phyloP scores from a whole-genome alignment of 2,113 vertebrate species.

The Psittacula cyanocephala region DNA sequence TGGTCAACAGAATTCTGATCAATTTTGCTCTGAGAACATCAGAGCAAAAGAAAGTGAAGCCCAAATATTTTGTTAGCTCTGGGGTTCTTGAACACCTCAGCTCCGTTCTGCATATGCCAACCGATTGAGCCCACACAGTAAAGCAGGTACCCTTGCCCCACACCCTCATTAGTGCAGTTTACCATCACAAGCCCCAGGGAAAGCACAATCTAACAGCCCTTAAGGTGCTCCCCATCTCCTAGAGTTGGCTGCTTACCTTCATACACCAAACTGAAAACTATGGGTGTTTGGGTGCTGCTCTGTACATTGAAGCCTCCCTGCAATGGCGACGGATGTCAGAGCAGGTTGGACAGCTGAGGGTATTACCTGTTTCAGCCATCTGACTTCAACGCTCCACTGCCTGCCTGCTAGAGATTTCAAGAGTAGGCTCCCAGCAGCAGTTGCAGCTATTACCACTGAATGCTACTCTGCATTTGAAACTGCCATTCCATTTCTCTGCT shows the following conservation, averaged over 20 bases:
- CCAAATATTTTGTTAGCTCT: not conserved
- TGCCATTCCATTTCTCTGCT: not conserved
- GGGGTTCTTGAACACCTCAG: not conserved
- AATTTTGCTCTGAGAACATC: not conserved
- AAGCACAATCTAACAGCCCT: not conserved
- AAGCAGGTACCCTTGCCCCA: not conserved
- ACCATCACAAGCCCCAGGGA: not conserved
- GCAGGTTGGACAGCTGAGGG: not conserved
- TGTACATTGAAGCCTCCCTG: rapidly evolving
- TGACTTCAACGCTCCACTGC: not conserved
- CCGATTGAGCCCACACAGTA: not conserved
- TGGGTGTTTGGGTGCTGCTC: not conserved
- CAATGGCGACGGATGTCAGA: rapidly evolving
- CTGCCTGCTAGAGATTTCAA: not conserved
- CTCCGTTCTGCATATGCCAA: not conserved
- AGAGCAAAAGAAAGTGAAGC: not conserved
- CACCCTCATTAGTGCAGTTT: rapidly evolving
- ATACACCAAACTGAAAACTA: not conserved
- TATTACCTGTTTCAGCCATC: not conserved
- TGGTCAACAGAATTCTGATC: not conserved
- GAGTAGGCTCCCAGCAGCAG: not conserved
- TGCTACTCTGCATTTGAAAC: not conserved
- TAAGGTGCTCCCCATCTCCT: not conserved
- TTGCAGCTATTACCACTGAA: not conserved
- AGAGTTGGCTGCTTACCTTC: rapidly evolving